Percentiles rank a stretch among this genome's conserved stretches.
These are phyloP conservation scores for Hylaea fasciaria DNA, from an alignment of 2,888 invertebrate species.

Conservation along the genomic window DNA sequence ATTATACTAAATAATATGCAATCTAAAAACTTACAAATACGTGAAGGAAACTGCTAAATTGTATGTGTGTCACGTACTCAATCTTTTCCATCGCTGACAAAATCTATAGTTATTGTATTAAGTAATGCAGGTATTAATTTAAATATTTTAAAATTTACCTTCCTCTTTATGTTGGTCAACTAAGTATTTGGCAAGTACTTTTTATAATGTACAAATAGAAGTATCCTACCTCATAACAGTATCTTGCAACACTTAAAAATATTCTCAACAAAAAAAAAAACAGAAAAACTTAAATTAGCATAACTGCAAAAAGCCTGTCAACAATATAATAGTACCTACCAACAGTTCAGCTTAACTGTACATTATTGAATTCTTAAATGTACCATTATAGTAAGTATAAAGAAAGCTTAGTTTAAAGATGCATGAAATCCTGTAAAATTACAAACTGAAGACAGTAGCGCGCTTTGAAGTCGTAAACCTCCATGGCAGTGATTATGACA, in stretches of 20 bases:
- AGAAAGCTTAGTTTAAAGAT: slow-evolving; percentile 24
- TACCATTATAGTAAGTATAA: background rate
- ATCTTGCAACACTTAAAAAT: background rate
- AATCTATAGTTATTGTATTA: no score
- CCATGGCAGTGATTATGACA: slow-evolving; percentile 18
- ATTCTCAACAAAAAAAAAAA: slow-evolving; percentile 9
- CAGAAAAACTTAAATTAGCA: slow-evolving; percentile 3
- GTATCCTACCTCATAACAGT: slow-evolving; percentile 7
- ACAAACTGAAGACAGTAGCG: slow-evolving; percentile 38
- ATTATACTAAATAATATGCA: no score
- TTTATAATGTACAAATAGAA: background rate
- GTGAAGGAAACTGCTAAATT: no score
- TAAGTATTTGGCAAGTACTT: background rate
- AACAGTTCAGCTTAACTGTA: slow-evolving; percentile 17
- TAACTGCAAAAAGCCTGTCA: slow-evolving; percentile 5
- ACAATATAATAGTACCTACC: slow-evolving; percentile 9
- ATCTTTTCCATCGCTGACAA: no score
- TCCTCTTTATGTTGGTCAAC: background rate
- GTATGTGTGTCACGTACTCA: no score
- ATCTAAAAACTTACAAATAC: no score
- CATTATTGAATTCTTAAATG: slow-evolving; percentile 5
- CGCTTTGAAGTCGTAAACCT: slow-evolving; percentile 33
- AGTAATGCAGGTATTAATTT: no score
- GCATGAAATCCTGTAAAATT: slow-evolving; percentile 29
- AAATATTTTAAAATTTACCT: background rate